Conservation (phyloP, 2,113 vertebrate species). For the Chaetorhynchus papuensis region DNA sequence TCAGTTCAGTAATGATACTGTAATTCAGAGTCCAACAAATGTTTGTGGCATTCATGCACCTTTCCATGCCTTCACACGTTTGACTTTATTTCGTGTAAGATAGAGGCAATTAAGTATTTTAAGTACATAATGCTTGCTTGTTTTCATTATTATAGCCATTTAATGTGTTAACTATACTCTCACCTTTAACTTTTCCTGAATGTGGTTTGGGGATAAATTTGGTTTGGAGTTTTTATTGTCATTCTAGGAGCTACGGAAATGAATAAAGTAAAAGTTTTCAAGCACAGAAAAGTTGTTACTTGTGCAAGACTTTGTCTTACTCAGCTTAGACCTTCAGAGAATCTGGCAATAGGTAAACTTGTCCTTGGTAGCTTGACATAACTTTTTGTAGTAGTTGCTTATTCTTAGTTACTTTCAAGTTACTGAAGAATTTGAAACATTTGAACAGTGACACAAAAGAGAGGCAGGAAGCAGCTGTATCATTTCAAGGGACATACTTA, state of each 20-base stretch:
- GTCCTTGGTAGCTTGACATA: background rate
- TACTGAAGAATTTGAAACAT: background rate
- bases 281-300: background rate
- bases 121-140: background rate
- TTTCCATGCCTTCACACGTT: background rate
- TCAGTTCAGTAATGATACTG: background rate
- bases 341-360: background rate
- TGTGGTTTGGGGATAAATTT: background rate
- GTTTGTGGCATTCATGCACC: background rate
- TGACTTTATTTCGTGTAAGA: background rate
- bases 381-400: background rate
- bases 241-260: background rate
- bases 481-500: background rate
- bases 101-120: background rate
- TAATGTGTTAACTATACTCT: background rate
- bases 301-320: background rate
- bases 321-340: background rate
- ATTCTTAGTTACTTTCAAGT: background rate
- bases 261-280: background rate
- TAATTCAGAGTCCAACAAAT: background rate
- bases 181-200: background rate
- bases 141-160: background rate
- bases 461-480: background rate
- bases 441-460: background rate
- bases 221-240: background rate